Percentiles rank a stretch among this genome's conserved stretches.
phyloP scores from a whole-genome alignment of 2,797 vertebrate genomes.

The Cryptoprocta ferox region DNA sequence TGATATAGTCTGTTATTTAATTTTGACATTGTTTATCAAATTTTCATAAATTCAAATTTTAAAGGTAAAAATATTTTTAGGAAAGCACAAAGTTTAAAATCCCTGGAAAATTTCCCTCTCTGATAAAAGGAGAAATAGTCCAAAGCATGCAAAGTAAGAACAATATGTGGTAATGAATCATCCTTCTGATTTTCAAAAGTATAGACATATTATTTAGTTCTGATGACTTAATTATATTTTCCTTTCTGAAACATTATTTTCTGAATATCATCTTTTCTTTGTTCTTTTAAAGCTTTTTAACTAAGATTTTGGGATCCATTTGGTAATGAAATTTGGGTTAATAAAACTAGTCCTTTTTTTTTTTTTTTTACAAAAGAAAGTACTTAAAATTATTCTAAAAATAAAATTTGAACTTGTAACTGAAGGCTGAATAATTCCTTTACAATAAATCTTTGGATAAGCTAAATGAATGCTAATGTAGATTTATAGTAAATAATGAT shows the following conservation, averaged over 20 bases:
- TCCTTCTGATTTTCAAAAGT: not conserved
- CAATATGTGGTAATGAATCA: not conserved
- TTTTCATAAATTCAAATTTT: not conserved
- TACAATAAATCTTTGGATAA: not conserved
- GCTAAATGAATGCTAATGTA: not conserved
- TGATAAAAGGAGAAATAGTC: not conserved
- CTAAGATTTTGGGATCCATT: not conserved
- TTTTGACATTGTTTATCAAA: not conserved
- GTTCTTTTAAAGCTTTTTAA: not conserved
- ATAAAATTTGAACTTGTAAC: not conserved
- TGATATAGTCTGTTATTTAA: not conserved
- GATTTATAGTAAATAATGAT: not conserved
- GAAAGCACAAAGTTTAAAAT: not conserved
- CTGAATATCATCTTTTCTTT: not conserved
- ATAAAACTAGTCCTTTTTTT: not conserved
- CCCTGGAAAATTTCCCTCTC: not conserved
- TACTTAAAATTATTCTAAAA: not conserved
- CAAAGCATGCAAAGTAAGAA: not conserved
- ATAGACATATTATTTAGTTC: not conserved
- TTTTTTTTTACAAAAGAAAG: not conserved
- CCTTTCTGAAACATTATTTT: not conserved
- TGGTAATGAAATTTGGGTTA: not conserved
- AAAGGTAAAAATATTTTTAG: not conserved
- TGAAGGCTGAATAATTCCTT: not conserved
- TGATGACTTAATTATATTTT: not conserved